These are phyloP conservation scores for Phaethornis superciliosus DNA, from an alignment of 2,113 vertebrate species.

Conservation along the genomic window DNA sequence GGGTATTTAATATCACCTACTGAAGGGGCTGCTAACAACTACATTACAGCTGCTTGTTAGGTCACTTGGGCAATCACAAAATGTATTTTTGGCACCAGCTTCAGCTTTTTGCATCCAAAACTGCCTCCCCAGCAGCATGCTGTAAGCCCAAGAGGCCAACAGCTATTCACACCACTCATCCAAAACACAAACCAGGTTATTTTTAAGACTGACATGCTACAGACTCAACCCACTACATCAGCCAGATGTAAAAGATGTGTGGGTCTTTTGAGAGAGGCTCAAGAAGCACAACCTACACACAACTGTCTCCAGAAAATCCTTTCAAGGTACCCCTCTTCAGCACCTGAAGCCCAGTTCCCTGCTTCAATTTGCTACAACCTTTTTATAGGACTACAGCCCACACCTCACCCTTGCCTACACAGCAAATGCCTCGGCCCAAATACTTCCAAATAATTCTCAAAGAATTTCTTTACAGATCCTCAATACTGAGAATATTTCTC, in stretches of 20 bases:
- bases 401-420: not conserved
- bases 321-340: not conserved
- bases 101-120: not conserved
- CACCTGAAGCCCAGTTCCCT: not conserved
- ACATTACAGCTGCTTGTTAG: not conserved
- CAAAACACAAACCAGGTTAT: not conserved
- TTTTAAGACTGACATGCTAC: not conserved
- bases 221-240: not conserved
- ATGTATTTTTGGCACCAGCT: not conserved
- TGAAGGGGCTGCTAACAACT: not conserved
- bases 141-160: not conserved
- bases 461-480: not conserved
- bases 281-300: not conserved
- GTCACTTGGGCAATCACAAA: rapidly evolving
- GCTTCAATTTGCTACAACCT: not conserved
- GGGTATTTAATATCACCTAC: not conserved
- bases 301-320: not conserved
- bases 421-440: not conserved
- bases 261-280: not conserved
- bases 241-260: rapidly evolving
- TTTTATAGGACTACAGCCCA: not conserved
- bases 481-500: not conserved
- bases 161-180: not conserved
- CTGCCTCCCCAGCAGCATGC: not conserved
- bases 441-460: not conserved